Base-by-base conservation (phyloP, 2,113 vertebrate genomes). In the Ophiodon elongatus region DNA sequence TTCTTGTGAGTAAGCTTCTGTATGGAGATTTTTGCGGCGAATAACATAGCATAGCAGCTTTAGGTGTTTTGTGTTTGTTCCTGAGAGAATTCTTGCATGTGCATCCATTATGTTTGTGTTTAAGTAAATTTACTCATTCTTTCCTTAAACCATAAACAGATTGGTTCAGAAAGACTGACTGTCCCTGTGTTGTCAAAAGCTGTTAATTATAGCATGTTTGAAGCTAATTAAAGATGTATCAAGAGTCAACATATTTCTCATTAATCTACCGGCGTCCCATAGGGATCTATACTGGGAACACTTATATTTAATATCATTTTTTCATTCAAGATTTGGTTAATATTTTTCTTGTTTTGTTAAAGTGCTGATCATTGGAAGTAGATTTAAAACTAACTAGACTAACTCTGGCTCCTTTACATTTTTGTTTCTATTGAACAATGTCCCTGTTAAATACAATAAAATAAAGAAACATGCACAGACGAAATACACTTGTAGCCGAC, bases 401-500 rank as follows among this genome's bases (percentile, higher is more conserved):
- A n/a, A n/a, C n/a, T 41, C 15, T 37, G 14, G 10, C 69, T 39
- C 31, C 37, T 73, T 59, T 21, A 31, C 4, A 35, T 25, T 35
- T 47, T 47, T 31, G 19, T n/a, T 60, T 39, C 9, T 59, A 8
- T 67, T 57, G 8, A 59, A 19, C 10, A 27, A 31, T 27, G 23
- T 43, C 14, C 15, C 14, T 29, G 5, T 31, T 8, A 45, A 27
- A 59, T 10, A 39, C 10, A 65, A 23, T 31, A 29, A 10, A 45
- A 37, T 64, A 19, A 33, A 71, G 27, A 27, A 29, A 29, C 59
- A 66, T 64, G 35, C 41, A 54, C 45, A 57, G 19, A 54, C 21
- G n/a, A n/a, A n/a, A n/a, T n/a, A n/a, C 80, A 84, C 80, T 64
- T 65, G 27, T 35, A 57, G 47, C 69, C 54, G 76, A 71, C 13